A percentile compares a stretch with the other conserved stretches of the same genome.
These are phyloP conservation scores for Tetanocera ferruginea DNA, from an alignment of 2,888 invertebrate genomes.

Conservation along the genomic window DNA sequence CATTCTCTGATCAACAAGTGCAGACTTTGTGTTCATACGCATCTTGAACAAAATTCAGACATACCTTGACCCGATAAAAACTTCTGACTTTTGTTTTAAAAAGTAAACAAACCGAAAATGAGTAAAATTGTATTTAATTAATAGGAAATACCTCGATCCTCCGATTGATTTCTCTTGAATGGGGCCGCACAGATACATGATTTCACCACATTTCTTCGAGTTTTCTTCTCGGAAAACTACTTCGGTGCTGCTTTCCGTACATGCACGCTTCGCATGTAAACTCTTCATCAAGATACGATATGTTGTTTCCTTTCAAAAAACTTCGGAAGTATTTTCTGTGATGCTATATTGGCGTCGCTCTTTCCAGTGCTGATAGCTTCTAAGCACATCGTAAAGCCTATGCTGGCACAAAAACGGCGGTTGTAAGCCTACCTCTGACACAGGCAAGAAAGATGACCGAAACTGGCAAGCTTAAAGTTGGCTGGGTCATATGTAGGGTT, in stretches of 20 bases:
- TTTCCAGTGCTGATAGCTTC: too few species aligned
- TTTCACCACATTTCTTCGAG: conserved; percentile 5
- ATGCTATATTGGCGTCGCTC: too few species aligned
- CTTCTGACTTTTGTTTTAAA: conserved; percentile 48
- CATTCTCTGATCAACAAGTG: conserved; percentile 55
- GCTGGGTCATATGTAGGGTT: too few species aligned
- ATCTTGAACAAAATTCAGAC: conserved; percentile 48
- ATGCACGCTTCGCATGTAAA: conserved; percentile 50
- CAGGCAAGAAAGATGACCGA: too few species aligned
- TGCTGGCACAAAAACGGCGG: too few species aligned
- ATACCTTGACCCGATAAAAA: conserved; percentile 36
- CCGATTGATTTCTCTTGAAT: conserved; percentile 48
- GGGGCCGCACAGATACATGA: conserved; percentile 51
- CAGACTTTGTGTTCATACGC: conserved; percentile 49
- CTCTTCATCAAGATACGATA: conserved; percentile 40
- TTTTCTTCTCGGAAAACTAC: conserved; percentile 42
- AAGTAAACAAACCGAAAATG: conserved; percentile 47
- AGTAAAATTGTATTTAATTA: conserved; percentile 50
- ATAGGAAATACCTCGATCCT: conserved; percentile 48
- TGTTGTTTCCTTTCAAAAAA: conserved; percentile 42
- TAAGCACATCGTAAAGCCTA: too few species aligned
- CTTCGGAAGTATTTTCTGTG: too few species aligned
- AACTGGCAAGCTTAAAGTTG: too few species aligned
- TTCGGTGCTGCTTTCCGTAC: conserved; percentile 48
- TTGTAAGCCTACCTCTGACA: too few species aligned